Conservation (phyloP, 1,140 invertebrate genomes). For the Aphis craccivora region DNA sequence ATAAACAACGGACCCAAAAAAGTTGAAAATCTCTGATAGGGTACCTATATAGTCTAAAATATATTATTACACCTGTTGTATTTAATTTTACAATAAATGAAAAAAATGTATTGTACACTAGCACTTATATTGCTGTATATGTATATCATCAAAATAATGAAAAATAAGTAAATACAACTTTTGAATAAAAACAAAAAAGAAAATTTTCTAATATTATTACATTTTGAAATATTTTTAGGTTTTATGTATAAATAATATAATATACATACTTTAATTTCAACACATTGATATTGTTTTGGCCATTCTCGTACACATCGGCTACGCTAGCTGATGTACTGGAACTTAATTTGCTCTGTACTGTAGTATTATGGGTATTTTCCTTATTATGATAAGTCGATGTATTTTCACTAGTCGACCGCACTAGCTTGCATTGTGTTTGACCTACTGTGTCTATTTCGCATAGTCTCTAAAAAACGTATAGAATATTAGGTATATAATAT, state of each 20-base stretch:
- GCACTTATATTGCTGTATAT: too few species aligned
- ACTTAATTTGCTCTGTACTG: not conserved
- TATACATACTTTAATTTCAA: conserved; percentile 36
- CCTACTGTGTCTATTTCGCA: not conserved
- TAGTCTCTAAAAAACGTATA: conserved; percentile 16
- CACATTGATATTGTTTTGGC: not conserved
- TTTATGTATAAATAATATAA: not conserved
- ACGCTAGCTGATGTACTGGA: conserved; percentile 45
- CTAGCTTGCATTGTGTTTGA: conserved; percentile 26
- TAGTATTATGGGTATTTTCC: not conserved
- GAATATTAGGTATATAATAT: not conserved
- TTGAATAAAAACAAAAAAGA: not conserved
- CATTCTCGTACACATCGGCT: conserved; percentile 17
- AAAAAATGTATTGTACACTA: too few species aligned
- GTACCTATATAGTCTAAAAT: too few species aligned
- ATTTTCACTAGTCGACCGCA: conserved; percentile 45
- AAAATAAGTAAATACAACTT: not conserved
- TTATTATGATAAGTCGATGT: conserved; percentile 30
- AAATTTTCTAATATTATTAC: not conserved
- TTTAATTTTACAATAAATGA: too few species aligned
- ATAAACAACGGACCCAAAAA: not conserved
- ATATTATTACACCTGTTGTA: too few species aligned
- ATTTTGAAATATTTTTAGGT: not conserved
- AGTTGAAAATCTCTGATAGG: not conserved
- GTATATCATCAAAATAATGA: not conserved